Conservation (phyloP, 2,113 vertebrate species). For the Chauna torquata region DNA sequence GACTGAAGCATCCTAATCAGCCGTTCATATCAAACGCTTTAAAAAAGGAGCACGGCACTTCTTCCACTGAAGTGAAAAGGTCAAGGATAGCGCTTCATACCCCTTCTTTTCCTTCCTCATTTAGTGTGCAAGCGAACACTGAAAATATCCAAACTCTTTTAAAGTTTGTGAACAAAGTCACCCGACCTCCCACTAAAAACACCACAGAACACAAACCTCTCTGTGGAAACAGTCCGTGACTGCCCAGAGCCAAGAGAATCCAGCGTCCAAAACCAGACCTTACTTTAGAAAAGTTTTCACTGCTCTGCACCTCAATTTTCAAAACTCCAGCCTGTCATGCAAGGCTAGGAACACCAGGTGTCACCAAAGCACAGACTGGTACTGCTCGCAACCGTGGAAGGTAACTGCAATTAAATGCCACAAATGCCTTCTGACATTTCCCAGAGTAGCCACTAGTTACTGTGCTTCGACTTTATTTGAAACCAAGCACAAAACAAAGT, state of each 20-base stretch:
- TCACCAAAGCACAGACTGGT: background rate
- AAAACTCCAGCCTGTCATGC: background rate
- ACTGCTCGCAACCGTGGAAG: rapidly evolving
- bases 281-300: background rate
- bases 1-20: background rate
- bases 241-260: background rate
- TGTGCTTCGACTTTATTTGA: background rate
- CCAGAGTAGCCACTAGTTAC: background rate
- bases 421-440: background rate
- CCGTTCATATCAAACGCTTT: rapidly evolving
- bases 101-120: background rate
- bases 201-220: too few relatives aligned
- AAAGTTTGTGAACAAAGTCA: background rate
- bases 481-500: background rate
- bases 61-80: background rate
- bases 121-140: background rate
- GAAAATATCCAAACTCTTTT: background rate
- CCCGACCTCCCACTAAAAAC: background rate
- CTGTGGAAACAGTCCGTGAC: background rate
- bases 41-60: background rate
- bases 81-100: background rate
- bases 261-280: background rate
- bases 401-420: rapidly evolving
- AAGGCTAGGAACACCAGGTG: slow-evolving; percentile 34
- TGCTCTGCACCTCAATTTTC: background rate